A percentile compares a stretch with the other conserved stretches of the same genome.
Conservation (phyloP, 1,140 invertebrate species). For the Hirudo medicinalis region DNA sequence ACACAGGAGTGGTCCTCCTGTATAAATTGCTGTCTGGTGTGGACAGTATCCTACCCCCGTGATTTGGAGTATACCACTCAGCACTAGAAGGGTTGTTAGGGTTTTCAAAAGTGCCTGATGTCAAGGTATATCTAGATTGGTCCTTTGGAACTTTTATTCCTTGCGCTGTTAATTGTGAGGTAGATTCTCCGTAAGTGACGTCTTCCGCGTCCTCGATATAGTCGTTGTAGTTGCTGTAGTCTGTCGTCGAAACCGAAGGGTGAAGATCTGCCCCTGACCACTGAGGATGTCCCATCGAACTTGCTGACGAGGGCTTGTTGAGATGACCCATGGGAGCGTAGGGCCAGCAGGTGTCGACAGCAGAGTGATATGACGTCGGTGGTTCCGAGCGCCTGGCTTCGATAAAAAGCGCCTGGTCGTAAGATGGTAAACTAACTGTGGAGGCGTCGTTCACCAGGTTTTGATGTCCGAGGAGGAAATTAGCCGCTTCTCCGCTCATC, state of each 20-base stretch:
- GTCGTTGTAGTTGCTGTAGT: too few relatives aligned
- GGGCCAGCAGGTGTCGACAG: too few relatives aligned
- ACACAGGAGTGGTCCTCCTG: constrained; percentile 5
- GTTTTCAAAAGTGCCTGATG: background rate
- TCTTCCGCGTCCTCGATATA: too few relatives aligned
- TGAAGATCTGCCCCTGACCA: too few relatives aligned
- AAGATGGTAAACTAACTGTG: background rate
- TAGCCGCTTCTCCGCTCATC: background rate
- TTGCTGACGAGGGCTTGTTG: too few relatives aligned
- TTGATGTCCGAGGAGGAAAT: background rate
- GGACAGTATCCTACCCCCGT: background rate
- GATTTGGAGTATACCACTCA: constrained; percentile 7
- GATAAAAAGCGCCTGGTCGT: background rate
- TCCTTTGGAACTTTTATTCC: background rate
- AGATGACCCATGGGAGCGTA: too few relatives aligned
- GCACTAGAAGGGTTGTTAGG: background rate
- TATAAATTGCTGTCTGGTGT: constrained; percentile 1
- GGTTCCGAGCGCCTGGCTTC: background rate
- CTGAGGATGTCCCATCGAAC: too few relatives aligned
- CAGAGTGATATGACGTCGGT: constrained; percentile 2
- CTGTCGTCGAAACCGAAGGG: too few relatives aligned
- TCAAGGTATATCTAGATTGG: background rate
- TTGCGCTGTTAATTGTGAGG: too few relatives aligned
- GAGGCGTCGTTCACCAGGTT: background rate
- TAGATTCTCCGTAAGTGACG: too few relatives aligned